These are phyloP conservation scores for Falcunculus frontatus DNA, from an alignment of 2,113 vertebrate genomes.

Conservation along the genomic window DNA sequence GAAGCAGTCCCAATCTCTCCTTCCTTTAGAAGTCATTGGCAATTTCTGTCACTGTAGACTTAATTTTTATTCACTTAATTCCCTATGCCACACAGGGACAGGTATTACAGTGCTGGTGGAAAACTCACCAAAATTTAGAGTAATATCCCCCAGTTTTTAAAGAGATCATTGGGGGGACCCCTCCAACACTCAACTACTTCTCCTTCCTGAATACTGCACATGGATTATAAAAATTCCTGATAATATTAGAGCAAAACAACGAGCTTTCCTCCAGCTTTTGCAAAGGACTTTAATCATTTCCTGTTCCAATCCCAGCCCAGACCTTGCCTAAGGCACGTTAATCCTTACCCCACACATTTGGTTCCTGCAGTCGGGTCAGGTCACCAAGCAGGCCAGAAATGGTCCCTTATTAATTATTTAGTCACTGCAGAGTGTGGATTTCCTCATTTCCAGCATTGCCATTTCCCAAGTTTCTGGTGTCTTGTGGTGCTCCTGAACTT, in stretches of 20 bases:
- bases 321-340: not conserved
- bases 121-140: not conserved
- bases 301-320: not conserved
- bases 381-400: not conserved
- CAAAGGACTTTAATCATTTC: not conserved
- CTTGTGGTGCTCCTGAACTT: not conserved
- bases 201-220: not conserved
- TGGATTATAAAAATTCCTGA: not conserved
- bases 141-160: not conserved
- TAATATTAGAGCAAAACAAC: not conserved
- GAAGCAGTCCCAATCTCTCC: not conserved
- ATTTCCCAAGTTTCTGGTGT: not conserved
- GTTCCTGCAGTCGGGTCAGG: not conserved
- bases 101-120: not conserved
- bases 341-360: not conserved
- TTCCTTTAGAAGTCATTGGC: not conserved
- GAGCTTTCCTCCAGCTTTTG: not conserved
- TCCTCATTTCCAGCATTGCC: not conserved
- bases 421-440: not conserved
- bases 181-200: not conserved
- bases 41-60: not conserved
- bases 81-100: not conserved
- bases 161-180: not conserved
- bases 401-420: not conserved
- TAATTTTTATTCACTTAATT: not conserved